A percentile compares a stretch with the other conserved stretches of the same genome.
phyloP scores from a whole-genome alignment of 1,140 invertebrate genomes.

The Bombus pascuorum region DNA sequence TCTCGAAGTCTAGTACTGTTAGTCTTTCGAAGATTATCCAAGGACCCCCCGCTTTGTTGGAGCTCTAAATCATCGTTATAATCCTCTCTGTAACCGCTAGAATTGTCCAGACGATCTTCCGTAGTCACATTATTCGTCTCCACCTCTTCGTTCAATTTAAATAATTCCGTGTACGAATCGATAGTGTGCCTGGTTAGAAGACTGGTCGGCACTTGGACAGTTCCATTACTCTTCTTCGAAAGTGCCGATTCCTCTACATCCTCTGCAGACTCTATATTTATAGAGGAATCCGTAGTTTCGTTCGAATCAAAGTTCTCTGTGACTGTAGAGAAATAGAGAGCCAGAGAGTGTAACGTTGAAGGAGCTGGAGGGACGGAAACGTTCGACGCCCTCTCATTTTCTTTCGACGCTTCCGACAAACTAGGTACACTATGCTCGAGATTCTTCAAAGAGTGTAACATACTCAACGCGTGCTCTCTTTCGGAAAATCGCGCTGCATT shows the following conservation, averaged over 20 bases:
- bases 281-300: constrained; percentile 65
- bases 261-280: constrained; percentile 70
- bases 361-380: constrained; percentile 83
- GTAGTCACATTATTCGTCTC: constrained; percentile 77
- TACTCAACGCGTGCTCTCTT: constrained; percentile 78
- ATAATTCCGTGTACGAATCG: constrained; percentile 77
- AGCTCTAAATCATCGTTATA: constrained; percentile 84
- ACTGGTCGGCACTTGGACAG: constrained; percentile 72
- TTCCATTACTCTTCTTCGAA: constrained; percentile 46
- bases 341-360: constrained; percentile 89
- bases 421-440: constrained; percentile 72
- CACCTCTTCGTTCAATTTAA: constrained; percentile 78
- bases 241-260: constrained; percentile 32
- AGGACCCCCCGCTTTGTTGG: constrained; percentile 85
- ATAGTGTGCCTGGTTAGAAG: constrained; percentile 78
- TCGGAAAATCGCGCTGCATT: constrained; percentile 58
- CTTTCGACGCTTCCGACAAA: constrained; percentile 36
- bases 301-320: constrained; percentile 84
- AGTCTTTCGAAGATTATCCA: constrained; percentile 81
- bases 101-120: constrained; percentile 71
- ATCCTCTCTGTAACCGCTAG: constrained; percentile 79
- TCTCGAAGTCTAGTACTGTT: constrained; percentile 87
- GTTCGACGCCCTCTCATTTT: constrained; percentile 5
- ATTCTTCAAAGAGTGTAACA: constrained; percentile 77
- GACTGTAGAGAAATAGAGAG: constrained; percentile 89